These are phyloP conservation scores for Corapipo altera DNA, from an alignment of 2,113 vertebrate species.

Conservation along the genomic window DNA sequence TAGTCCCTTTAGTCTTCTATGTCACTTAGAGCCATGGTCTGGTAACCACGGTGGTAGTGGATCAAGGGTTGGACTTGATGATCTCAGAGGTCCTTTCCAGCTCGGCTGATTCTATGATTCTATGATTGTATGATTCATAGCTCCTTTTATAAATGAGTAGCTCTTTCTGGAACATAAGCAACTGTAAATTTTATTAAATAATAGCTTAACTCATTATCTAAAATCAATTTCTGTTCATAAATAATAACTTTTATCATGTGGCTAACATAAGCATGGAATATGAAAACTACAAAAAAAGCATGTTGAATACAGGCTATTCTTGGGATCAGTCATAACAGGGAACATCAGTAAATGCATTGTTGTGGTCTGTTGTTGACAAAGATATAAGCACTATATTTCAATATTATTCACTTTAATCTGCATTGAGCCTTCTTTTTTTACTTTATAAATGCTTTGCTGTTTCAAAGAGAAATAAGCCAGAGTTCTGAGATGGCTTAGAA, in stretches of 20 bases:
- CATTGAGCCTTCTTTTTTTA: background rate
- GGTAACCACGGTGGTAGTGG: no score
- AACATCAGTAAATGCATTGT: background rate
- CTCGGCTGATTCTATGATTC: no score
- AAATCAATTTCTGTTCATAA: background rate
- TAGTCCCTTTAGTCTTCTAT: background rate
- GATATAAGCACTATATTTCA: background rate
- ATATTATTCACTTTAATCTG: background rate
- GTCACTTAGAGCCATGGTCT: background rate
- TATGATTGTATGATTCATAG: background rate
- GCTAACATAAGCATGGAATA: background rate
- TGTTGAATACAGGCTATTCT: background rate
- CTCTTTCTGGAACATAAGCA: background rate
- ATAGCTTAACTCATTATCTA: background rate
- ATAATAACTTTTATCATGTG: background rate
- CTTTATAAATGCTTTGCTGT: background rate
- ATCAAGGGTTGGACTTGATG: no score
- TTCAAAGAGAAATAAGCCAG: background rate
- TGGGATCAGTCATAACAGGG: background rate
- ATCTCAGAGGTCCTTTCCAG: no score
- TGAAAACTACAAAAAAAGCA: rapidly evolving
- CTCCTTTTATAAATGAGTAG: background rate
- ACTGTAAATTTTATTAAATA: background rate
- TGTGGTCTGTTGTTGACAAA: background rate
- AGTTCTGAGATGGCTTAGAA: background rate